Conservation (phyloP, 1,140 invertebrate genomes). For the Rhopalosiphum maidis region DNA sequence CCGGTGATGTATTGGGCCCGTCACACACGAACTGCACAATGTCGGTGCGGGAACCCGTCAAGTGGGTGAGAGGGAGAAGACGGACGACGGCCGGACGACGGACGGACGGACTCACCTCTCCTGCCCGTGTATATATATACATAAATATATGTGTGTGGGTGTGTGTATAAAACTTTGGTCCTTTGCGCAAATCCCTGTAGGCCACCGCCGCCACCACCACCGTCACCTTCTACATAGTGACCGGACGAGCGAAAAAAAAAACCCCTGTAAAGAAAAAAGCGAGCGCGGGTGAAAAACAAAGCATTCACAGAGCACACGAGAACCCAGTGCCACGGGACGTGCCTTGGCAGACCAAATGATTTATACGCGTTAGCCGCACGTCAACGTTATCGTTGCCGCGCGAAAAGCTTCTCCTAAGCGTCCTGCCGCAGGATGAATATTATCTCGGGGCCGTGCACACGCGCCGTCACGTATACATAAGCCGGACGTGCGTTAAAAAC, state of each 20-base stretch:
- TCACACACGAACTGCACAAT: constrained; percentile 41
- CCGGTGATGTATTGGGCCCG: constrained; percentile 56
- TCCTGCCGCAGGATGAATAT: constrained; percentile 25
- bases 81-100: constrained; percentile 32
- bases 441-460: not conserved
- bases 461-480: constrained; percentile 26
- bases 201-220: not conserved
- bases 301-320: not conserved
- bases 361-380: constrained; percentile 41
- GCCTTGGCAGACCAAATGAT: constrained; percentile 46
- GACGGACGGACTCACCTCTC: not conserved
- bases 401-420: constrained; percentile 13
- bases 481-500: constrained; percentile 46
- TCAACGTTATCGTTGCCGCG: not conserved
- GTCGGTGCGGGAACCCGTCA: not conserved
- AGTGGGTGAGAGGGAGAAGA: not conserved
- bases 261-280: not conserved
- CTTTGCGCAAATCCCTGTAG: constrained; percentile 38
- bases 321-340: not conserved
- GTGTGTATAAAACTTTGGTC: constrained; percentile 40
- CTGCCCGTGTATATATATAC: not conserved
- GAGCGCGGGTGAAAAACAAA: constrained; percentile 3
- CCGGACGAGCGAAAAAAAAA: not conserved
- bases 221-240: not conserved
- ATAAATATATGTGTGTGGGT: not conserved